Percentiles rank a stretch among this genome's conserved stretches.
Evolutionary conservation across 2,888 invertebrate genomes (phyloP).

Genomic region (Agrochola lota): DNA sequence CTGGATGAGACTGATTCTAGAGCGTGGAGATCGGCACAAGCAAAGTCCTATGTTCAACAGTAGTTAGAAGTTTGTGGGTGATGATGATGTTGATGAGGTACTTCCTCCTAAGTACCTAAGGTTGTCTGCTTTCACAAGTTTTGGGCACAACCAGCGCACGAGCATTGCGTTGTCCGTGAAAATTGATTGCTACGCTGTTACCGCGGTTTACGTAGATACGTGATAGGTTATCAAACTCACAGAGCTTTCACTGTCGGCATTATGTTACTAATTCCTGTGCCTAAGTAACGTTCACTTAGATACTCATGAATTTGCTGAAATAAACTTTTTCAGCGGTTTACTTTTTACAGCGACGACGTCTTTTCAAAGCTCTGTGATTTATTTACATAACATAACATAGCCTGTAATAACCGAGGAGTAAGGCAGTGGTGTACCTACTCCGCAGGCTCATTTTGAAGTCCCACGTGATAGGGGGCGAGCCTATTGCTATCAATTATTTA

Average conservation of each 20-base stretch:
- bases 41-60: too few species aligned
- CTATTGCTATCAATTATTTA: background rate
- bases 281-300: too few species aligned
- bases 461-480: background rate
- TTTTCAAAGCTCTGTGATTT: background rate
- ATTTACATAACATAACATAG: background rate
- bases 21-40: too few species aligned
- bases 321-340: background rate
- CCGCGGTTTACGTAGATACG: slow-evolving; percentile 33
- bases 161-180: slow-evolving; percentile 21
- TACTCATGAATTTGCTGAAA: background rate
- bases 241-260: slow-evolving; percentile 37
- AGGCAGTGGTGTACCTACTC: background rate
- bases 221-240: slow-evolving; percentile 53
- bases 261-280: background rate
- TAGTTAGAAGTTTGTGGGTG: too few species aligned
- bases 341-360: background rate
- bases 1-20: too few species aligned
- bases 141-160: slow-evolving; percentile 26
- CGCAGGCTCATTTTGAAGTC: background rate
- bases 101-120: background rate
- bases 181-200: slow-evolving; percentile 43
- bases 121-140: slow-evolving; percentile 29
- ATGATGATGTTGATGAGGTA: background rate
- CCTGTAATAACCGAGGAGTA: background rate